phyloP scores from a whole-genome alignment of 1,140 invertebrate genomes.

The Polypedilum vanderplanki region DNA sequence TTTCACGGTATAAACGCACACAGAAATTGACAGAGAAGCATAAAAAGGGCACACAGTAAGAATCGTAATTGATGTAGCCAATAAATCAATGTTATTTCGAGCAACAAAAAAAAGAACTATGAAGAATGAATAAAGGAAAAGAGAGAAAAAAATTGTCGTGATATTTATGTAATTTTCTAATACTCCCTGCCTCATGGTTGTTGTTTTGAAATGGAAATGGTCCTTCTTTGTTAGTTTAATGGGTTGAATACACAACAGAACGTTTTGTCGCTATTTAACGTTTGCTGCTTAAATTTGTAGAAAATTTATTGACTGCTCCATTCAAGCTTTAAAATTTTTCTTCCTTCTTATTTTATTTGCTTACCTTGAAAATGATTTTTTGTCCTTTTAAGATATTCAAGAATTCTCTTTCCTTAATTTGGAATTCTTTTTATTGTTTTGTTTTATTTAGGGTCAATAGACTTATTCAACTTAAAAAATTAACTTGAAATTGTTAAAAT shows the following conservation, averaged over 20 bases:
- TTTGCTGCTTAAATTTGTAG: too few species aligned
- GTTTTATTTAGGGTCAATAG: too few species aligned
- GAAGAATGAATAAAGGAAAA: background rate
- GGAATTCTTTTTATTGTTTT: too few species aligned
- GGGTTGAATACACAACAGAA: background rate
- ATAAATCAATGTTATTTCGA: background rate
- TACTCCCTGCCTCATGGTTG: background rate
- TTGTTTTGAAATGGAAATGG: too few species aligned
- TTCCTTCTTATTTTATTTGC: too few species aligned
- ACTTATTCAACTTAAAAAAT: too few species aligned
- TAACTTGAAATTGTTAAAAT: too few species aligned
- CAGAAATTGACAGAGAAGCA: background rate
- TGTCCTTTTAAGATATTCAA: too few species aligned
- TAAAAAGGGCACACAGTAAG: background rate
- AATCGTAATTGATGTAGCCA: background rate
- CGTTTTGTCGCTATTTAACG: background rate
- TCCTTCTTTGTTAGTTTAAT: background rate
- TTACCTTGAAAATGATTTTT: too few species aligned
- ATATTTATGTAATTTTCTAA: constrained; percentile 6
- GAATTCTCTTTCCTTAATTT: too few species aligned
- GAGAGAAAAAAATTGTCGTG: background rate
- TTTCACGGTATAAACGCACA: background rate
- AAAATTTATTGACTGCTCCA: too few species aligned
- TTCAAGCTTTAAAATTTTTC: too few species aligned
- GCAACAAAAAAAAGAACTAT: background rate